Percentiles rank a stretch among this genome's conserved stretches.
Evolutionary conservation across 2,888 invertebrate genomes (phyloP).

Genomic region (Drosophila silvestris): DNA sequence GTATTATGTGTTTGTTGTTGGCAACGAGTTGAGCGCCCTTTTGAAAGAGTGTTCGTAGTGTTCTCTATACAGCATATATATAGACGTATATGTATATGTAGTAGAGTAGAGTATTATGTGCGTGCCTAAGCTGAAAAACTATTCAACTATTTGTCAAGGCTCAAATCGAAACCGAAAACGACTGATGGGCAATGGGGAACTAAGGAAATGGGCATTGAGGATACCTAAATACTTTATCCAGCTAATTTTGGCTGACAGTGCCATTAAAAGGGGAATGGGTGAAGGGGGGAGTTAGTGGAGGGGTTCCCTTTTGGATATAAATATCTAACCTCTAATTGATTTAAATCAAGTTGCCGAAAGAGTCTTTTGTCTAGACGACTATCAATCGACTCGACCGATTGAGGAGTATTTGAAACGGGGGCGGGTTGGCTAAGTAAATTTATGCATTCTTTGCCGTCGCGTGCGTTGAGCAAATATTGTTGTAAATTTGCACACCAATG

Average conservation of each 20-base stretch:
- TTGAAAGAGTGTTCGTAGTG: conserved; percentile 10
- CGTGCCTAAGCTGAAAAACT: conserved; percentile 58
- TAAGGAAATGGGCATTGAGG: conserved; percentile 20
- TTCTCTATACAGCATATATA: background rate
- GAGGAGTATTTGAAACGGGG: background rate
- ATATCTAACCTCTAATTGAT: conserved; percentile 66
- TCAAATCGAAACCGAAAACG: conserved; percentile 33
- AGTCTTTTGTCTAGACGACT: conserved; percentile 66
- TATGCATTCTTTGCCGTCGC: conserved; percentile 58
- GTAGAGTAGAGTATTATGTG: conserved; percentile 43
- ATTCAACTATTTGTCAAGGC: conserved; percentile 40
- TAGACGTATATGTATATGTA: background rate
- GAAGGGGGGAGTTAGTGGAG: background rate
- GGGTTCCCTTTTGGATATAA: background rate
- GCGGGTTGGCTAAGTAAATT: conserved; percentile 24
- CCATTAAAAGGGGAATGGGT: conserved; percentile 33
- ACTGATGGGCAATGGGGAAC: conserved; percentile 17
- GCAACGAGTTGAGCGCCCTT: conserved; percentile 81
- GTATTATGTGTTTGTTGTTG: conserved; percentile 77
- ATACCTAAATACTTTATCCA: conserved; percentile 69
- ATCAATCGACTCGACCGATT: conserved; percentile 39
- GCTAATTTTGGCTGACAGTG: conserved; percentile 74
- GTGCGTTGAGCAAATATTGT: conserved; percentile 74
- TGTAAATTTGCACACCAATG: conserved; percentile 63
- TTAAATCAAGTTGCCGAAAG: conserved; percentile 76